phyloP scores from a whole-genome alignment of 2,797 vertebrate species.

The Anguilla obscura region DNA sequence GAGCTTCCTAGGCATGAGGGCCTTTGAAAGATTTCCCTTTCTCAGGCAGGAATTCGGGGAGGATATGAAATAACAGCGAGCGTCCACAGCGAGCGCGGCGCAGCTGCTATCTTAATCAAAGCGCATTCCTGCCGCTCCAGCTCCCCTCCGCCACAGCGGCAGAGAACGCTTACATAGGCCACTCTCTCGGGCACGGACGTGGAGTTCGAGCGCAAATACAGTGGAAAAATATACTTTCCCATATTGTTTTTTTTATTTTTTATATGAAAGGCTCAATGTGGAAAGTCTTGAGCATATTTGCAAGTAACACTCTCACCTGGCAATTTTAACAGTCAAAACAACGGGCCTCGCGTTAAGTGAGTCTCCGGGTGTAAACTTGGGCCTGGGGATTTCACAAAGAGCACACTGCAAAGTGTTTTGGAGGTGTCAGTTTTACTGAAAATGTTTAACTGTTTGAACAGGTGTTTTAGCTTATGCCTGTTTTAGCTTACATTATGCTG shows the following conservation, averaged over 20 bases:
- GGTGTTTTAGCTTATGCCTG: neutral
- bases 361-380: neutral
- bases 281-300: neutral
- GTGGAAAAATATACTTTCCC: neutral
- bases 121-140: neutral
- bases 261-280: neutral
- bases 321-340: neutral
- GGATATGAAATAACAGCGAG: slow-evolving; percentile 30
- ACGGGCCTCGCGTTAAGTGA: neutral
- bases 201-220: neutral
- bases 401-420: neutral
- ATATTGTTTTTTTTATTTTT: neutral
- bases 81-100: neutral
- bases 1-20: slow-evolving; percentile 4
- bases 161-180: neutral
- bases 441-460: slow-evolving; percentile 5
- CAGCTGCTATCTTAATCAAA: slow-evolving; percentile 32
- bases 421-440: neutral
- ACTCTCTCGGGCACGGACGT: neutral
- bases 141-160: neutral
- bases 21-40: slow-evolving; percentile 28
- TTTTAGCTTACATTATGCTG: neutral
- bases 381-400: neutral
- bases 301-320: neutral
- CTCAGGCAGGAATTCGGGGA: neutral